Evolutionary conservation across 2,888 invertebrate species (phyloP).

Genomic region (Sarcophaga variegata): DNA sequence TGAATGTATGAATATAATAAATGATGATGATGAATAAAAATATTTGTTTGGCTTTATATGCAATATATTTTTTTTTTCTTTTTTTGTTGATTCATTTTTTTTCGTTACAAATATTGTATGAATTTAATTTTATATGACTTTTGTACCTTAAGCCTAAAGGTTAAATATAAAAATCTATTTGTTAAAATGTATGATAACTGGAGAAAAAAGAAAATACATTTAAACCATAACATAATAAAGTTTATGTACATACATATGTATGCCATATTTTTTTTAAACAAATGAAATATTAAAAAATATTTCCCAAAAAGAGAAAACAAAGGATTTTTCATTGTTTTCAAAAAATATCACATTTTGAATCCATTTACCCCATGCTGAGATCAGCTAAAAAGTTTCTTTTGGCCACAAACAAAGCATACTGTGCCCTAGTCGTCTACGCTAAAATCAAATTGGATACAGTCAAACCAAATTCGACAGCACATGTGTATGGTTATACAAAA

Average conservation of each 20-base stretch:
- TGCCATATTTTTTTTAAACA: not conserved
- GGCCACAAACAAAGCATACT: slow-evolving; percentile 64
- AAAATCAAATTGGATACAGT: not conserved
- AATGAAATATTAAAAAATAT: not conserved
- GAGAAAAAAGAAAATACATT: slow-evolving; percentile 10
- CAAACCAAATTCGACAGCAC: slow-evolving; percentile 14
- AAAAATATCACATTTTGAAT: slow-evolving; percentile 27
- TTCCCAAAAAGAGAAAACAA: slow-evolving; percentile 20
- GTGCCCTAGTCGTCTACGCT: not conserved
- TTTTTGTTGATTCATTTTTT: slow-evolving; percentile 1
- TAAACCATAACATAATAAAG: slow-evolving; percentile 21
- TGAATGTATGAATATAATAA: not conserved
- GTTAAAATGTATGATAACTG: slow-evolving; percentile 28
- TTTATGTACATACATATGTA: slow-evolving; percentile 2
- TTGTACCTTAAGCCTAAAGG: slow-evolving; percentile 52
- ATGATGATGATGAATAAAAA: slow-evolving; percentile 19
- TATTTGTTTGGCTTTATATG: slow-evolving; percentile 1
- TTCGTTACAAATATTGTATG: not conserved
- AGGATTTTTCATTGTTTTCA: slow-evolving; percentile 25
- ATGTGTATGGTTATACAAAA: not conserved
- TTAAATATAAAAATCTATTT: slow-evolving; percentile 64
- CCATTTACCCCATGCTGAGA: slow-evolving; percentile 53
- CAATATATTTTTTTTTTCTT: slow-evolving; percentile 1
- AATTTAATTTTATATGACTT: slow-evolving; percentile 6
- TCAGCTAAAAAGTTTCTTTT: slow-evolving; percentile 13